Base-by-base conservation (phyloP, 1,140 invertebrate genomes). In the Monochamus saltuarius region DNA sequence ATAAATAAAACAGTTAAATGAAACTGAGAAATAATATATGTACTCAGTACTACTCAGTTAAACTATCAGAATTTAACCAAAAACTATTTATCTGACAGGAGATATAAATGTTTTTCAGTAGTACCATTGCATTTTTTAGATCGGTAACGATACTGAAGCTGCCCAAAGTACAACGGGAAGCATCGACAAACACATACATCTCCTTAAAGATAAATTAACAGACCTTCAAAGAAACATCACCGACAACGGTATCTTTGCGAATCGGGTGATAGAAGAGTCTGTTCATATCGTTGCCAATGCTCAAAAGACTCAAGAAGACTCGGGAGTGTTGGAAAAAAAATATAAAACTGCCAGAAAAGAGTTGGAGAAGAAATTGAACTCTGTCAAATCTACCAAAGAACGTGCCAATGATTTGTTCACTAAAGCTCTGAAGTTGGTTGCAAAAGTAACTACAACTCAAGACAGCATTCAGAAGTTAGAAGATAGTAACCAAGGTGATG, bases 401-500 rank as follows among this genome's bases (percentile, higher is more conserved):
- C 62, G 67, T 38, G 70, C 72, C 7, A 64, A 67, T 47, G 56
- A 69, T 34, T 59, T 76, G 36, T 68, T 69, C 37, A 70, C 69
- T 10, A 68, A 72, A 52, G 72, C 73, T 14, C 52, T 70, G 8
- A 59, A 69, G 56, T 62, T 76, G 13, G 62, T 69, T 4, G 68
- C 59, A 3, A 73, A 67, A 58, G 68, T 76, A 14, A 73, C 61
- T 8, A 65, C 66, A 47, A 68, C 65, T 16, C 56, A 66, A 42
- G 65, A 66, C 16, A 62, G 66, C 34, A 69, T 76, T 61, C 51
- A 74, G 52, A 68, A 77, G 68, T 37, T 79, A 61, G 43, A 76
- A 71, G 73, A 77, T 60, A 65, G 76, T 14, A 56, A 76, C 67
- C 67, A 75, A 62, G 65, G 75, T 64, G 34, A 72, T 59, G 56